These are phyloP conservation scores for Ornithoptera alexandrae DNA, from an alignment of 2,888 invertebrate genomes.

Conservation along the genomic window DNA sequence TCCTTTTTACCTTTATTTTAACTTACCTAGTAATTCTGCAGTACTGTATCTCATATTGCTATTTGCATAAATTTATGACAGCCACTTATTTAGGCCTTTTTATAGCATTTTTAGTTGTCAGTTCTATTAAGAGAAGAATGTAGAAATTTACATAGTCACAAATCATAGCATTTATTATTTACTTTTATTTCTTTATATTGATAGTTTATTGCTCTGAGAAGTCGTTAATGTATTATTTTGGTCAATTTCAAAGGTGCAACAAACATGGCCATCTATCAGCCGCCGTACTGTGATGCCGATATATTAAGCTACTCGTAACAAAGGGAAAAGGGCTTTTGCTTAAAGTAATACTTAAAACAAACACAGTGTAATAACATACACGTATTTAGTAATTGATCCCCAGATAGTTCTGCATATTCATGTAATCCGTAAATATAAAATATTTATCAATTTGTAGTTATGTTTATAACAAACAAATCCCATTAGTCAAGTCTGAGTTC, in stretches of 20 bases:
- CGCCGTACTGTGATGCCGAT: no score
- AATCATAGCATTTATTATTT: no score
- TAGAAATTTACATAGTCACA: no score
- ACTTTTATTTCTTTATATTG: no score
- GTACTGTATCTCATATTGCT: slow-evolving; percentile 3
- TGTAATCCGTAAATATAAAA: no score
- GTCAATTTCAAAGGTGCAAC: neutral
- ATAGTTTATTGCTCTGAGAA: no score
- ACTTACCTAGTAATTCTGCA: slow-evolving; percentile 15
- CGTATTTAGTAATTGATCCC: no score
- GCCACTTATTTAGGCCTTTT: slow-evolving; percentile 1
- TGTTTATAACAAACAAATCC: neutral
- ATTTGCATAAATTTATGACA: slow-evolving; percentile 19
- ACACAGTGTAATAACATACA: no score
- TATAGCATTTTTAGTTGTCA: neutral
- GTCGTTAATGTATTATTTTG: neutral
- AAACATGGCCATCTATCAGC: neutral
- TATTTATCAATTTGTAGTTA: neutral
- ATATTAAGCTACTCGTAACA: no score
- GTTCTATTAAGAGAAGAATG: neutral
- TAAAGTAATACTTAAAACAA: no score
- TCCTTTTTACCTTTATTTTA: slow-evolving; percentile 18
- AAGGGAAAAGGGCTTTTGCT: no score
- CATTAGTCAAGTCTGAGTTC: neutral
- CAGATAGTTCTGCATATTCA: no score